These are phyloP conservation scores for Cossypha heuglini DNA, from an alignment of 2,797 vertebrate genomes.

Conservation along the genomic window DNA sequence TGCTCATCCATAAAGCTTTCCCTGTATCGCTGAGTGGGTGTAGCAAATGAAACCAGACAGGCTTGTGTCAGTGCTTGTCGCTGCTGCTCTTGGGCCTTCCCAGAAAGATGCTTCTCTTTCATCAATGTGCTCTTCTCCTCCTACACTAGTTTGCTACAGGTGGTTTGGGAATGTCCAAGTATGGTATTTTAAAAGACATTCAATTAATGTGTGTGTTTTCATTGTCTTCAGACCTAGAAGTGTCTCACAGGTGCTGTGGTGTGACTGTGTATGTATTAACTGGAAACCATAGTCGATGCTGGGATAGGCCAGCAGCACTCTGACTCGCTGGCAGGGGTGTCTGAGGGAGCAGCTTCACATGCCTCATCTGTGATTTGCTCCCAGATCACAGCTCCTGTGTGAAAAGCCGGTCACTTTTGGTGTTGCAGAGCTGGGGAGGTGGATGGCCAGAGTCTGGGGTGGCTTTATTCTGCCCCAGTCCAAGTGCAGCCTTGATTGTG, in stretches of 20 bases:
- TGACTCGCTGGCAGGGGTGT: neutral
- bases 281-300: accelerated
- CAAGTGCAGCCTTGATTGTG: accelerated
- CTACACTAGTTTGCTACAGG: neutral
- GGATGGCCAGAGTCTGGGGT: neutral
- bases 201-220: neutral
- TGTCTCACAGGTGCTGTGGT: neutral
- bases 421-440: neutral
- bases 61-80: accelerated
- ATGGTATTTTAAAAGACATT: neutral
- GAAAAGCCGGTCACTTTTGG: neutral
- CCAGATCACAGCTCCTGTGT: accelerated
- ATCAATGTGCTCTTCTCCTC: neutral
- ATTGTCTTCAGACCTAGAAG: neutral
- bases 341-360: accelerated
- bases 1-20: neutral
- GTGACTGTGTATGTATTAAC: accelerated
- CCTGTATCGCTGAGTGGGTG: accelerated
- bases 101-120: neutral
- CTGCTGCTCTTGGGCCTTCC: neutral
- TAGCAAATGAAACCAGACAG: neutral
- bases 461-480: neutral
- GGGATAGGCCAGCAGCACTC: neutral
- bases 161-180: neutral
- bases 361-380: neutral